Conservation (phyloP, 1,140 invertebrate genomes). For the Drosophila chauvacae region DNA sequence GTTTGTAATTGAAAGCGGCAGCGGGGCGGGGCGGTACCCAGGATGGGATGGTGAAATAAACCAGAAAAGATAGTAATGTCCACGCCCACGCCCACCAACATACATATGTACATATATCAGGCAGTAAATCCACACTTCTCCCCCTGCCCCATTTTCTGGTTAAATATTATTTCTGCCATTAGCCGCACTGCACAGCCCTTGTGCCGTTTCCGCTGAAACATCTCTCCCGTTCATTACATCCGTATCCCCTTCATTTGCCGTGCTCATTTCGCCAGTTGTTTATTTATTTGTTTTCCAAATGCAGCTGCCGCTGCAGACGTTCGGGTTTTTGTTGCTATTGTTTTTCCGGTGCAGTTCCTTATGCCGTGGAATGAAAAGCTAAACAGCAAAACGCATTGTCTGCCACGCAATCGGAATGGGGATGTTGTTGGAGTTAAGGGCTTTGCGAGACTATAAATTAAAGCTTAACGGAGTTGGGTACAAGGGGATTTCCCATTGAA, state of each 20-base stretch:
- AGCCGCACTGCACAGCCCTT: conserved; percentile 18
- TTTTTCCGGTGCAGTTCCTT: conserved; percentile 45
- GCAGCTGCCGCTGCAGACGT: conserved; percentile 48
- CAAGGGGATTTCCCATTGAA: background rate
- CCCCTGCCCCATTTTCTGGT: conserved; percentile 22
- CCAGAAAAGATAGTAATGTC: conserved; percentile 47
- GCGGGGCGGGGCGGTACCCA: background rate
- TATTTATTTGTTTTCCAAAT: conserved; percentile 67
- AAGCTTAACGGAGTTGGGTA: background rate
- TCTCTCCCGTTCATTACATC: conserved; percentile 17
- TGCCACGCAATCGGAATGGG: conserved; percentile 13
- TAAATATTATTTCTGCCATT: conserved; percentile 70
- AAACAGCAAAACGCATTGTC: conserved; percentile 40
- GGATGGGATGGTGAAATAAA: conserved; percentile 10
- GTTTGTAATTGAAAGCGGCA: conserved; percentile 46
- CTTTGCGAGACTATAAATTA: conserved; percentile 2
- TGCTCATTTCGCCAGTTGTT: conserved; percentile 58
- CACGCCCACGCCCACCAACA: conserved; percentile 17
- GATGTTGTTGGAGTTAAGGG: conserved; percentile 17
- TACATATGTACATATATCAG: background rate
- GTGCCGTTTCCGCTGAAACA: conserved; percentile 11
- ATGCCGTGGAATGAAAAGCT: conserved; percentile 42
- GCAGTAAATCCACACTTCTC: conserved; percentile 22
- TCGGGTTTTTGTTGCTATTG: conserved; percentile 30
- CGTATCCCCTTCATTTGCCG: conserved; percentile 22